Evolutionary conservation across 2,888 invertebrate species (phyloP).

Genomic region (Leptothorax acervorum): DNA sequence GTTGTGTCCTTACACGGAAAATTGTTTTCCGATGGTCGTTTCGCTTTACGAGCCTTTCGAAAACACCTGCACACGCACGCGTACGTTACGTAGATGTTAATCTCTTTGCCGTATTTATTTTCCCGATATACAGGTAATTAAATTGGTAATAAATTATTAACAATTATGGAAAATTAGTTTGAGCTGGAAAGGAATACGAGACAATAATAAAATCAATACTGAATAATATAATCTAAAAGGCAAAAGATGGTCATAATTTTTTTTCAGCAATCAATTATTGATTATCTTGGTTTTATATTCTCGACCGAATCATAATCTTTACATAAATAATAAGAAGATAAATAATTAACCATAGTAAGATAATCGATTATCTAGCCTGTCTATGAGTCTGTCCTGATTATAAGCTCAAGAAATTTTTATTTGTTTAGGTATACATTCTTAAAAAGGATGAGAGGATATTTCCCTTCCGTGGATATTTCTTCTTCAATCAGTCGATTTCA

Average conservation of each 20-base stretch:
- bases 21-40: slow-evolving; percentile 48
- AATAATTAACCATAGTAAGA: neutral
- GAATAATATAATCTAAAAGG: neutral
- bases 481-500: slow-evolving; percentile 73
- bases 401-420: neutral
- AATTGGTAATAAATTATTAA: slow-evolving; percentile 30
- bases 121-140: neutral
- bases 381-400: neutral
- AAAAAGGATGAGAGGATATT: slow-evolving; percentile 62
- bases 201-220: slow-evolving; percentile 29
- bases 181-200: neutral
- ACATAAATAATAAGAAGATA: neutral
- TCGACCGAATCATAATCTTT: neutral
- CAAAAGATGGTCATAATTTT: neutral
- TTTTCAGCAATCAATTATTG: neutral
- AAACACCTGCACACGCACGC: slow-evolving; percentile 32
- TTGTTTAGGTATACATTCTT: slow-evolving; percentile 65
- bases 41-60: slow-evolving; percentile 40
- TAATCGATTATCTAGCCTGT: neutral
- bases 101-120: slow-evolving; percentile 24
- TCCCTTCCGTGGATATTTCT: slow-evolving; percentile 79
- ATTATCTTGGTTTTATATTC: neutral
- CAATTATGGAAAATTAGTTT: slow-evolving; percentile 27
- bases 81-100: slow-evolving; percentile 18
- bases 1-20: slow-evolving; percentile 18